Base-by-base conservation (phyloP, 2,888 invertebrate species). In the Amphipoea oculea region DNA sequence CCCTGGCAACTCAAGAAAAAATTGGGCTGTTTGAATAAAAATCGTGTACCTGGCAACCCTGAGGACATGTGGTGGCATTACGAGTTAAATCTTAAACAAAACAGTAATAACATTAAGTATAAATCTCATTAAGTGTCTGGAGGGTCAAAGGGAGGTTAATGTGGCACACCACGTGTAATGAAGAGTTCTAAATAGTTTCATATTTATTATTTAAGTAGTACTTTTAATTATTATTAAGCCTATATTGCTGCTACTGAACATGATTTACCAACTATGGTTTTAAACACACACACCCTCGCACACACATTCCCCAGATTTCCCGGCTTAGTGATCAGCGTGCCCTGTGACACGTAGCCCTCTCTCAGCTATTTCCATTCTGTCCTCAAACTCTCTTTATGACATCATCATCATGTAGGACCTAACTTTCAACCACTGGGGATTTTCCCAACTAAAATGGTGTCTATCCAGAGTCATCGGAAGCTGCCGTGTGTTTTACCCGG, bases 91-190 rank as follows among this genome's bases (percentile, higher is more conserved):
- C 69, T 66, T 72, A 23, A 60, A 63, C 5, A 74, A 40, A 65
- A 54, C 70, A 65, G 57, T 81, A 67, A 81, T 65, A 73, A 67
- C 63, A 54, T 77, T 66, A 54, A 40, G 51, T 65, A 40, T 73
- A 45, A 63, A 68, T 45, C 45, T 51, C 40, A 48, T 81, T 74
- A 66, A 29, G 45, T 72, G 76, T 76, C 86, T 79, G 57, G 68
- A 76, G 70, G 73, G n/a, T 54, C 60, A 60, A n/a, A 3, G 20
- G 5, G 23, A 82, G 75, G 73, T 62, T 60, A 76, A 65, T 62
- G 40, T 45, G 71, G 48, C 60, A 36, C 29, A 7, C 20, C 45
- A 48, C 54, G 45, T 45, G 63, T 40, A 23, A 69, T 48, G 2
- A 68, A 6, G 5, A 14, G 54, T 23, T 70, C 65, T 29, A 73